phyloP scores from a whole-genome alignment of 2,888 invertebrate genomes.

The Lochmaea crataegi region DNA sequence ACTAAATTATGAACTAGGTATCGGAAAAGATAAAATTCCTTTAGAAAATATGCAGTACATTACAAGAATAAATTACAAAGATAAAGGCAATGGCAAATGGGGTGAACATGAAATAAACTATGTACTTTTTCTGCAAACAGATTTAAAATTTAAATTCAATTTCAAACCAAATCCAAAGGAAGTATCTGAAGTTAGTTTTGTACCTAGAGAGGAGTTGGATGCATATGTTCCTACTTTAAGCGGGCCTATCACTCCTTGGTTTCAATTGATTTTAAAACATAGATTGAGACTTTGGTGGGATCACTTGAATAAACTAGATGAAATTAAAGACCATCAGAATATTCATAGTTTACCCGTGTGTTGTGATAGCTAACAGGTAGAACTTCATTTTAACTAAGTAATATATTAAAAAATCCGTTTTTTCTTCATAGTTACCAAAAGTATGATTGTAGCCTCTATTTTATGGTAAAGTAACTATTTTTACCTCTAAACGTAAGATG shows the following conservation, averaged over 20 bases:
- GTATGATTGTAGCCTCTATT: no score
- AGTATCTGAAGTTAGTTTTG: slow-evolving; percentile 83
- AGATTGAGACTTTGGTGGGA: slow-evolving; percentile 93
- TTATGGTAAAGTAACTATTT: no score
- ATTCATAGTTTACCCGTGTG: slow-evolving; percentile 63
- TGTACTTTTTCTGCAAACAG: slow-evolving; percentile 85
- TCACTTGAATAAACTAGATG: slow-evolving; percentile 80
- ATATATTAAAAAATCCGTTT: not conserved
- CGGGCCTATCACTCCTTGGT: slow-evolving; percentile 93
- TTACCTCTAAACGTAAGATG: no score
- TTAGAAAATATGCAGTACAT: slow-evolving; percentile 82
- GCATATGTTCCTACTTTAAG: slow-evolving; percentile 72
- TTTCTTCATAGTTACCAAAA: no score
- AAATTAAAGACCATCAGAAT: slow-evolving; percentile 77
- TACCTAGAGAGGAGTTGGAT: slow-evolving; percentile 77
- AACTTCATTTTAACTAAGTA: not conserved
- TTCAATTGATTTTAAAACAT: slow-evolving; percentile 84
- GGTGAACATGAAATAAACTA: slow-evolving; percentile 99
- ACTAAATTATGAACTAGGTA: slow-evolving; percentile 90
- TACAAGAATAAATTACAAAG: slow-evolving; percentile 91
- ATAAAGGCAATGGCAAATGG: slow-evolving; percentile 83
- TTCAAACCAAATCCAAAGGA: slow-evolving; percentile 85
- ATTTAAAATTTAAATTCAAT: slow-evolving; percentile 70
- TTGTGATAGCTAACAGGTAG: not conserved
- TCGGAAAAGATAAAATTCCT: slow-evolving; percentile 74